A percentile compares a stretch with the other conserved stretches of the same genome.
Conservation (phyloP, 2,888 invertebrate genomes). For the Xanthostigma xanthostigma region DNA sequence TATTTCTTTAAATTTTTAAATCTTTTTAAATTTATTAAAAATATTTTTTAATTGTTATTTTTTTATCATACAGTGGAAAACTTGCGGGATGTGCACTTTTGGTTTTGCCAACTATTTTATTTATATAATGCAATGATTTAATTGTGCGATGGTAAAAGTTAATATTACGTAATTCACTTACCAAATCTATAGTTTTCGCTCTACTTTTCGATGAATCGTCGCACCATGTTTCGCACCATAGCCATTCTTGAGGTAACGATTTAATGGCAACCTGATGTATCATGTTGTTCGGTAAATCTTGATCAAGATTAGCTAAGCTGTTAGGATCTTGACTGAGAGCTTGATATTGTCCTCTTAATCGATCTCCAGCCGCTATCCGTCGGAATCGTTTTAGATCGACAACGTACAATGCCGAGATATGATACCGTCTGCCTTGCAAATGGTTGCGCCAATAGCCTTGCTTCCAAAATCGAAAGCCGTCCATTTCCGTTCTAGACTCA, state of each 20-base stretch:
- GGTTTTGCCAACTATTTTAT: too few relatives aligned
- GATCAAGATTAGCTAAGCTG: slow-evolving; percentile 80
- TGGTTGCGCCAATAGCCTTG: slow-evolving; percentile 99
- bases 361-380: slow-evolving; percentile 94
- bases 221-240: slow-evolving; percentile 99
- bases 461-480: slow-evolving; percentile 98
- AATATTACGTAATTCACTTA: slow-evolving; percentile 29
- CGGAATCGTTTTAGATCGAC: slow-evolving; percentile 94
- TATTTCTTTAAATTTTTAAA: too few relatives aligned
- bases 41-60: too few relatives aligned
- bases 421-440: slow-evolving; percentile 85
- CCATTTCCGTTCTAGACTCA: slow-evolving; percentile 95
- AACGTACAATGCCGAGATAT: slow-evolving; percentile 93
- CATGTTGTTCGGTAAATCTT: slow-evolving; percentile 99
- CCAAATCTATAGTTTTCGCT: slow-evolving; percentile 96
- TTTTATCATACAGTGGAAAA: too few relatives aligned
- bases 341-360: slow-evolving; percentile 96
- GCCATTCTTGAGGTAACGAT: slow-evolving; percentile 97
- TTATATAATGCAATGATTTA: too few relatives aligned
- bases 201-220: slow-evolving; percentile 71
- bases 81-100: too few relatives aligned
- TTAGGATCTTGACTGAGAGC: slow-evolving; percentile 98
- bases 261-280: slow-evolving; percentile 98
- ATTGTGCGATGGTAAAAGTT: neutral
- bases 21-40: too few relatives aligned